Base-by-base conservation (phyloP, 2,888 invertebrate species). In the Protonemura montana region DNA sequence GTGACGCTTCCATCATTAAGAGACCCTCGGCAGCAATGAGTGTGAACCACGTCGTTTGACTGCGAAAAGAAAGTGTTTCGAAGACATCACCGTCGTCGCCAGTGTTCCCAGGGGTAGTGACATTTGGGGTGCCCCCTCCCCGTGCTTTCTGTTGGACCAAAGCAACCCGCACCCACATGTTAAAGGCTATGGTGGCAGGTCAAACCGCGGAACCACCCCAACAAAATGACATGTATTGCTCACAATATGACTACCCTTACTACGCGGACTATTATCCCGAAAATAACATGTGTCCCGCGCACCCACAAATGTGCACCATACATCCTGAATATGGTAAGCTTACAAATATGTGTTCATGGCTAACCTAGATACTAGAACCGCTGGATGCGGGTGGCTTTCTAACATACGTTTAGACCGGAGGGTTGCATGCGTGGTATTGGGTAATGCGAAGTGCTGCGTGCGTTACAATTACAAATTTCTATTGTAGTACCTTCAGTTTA, bases 261-360 rank as follows among this genome's bases (percentile, higher is more conserved):
- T 88, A 89, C 87, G 86, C 87, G 87, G 89, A 89, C 82, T 89
- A 86, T 86, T 88, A 88, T 85, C 85, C 87, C 13, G 88, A 88
- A 76, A 59, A 59, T 59, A 59, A 59, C 21, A 85, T 88, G 85
- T 88, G 88, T 82, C 88, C 88, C 21, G 86, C 87, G 28, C 87
- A 87, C 78, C 86, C 82, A 13, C 94, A 93, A 91, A 94, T 92
- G 89, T 95, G 95, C 92, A 93, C 95, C 88, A 93, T 95, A 91
- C 95, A 95, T 90, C 93, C 95, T 89, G 95, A 95, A 91, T 95
- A 94, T 91, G 95, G 96, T 96, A 92, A 93, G 94, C 59, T 59
- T 3, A 59, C 59, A 13, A 10, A 3, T 21, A 13, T 59, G 87
- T 35, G 3, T 10, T 10, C 35, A 35, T 3, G 3, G 35, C 3